Percentiles rank a stretch among this genome's conserved stretches.
Conservation (phyloP, 2,888 invertebrate species). For the Gari tellinella region DNA sequence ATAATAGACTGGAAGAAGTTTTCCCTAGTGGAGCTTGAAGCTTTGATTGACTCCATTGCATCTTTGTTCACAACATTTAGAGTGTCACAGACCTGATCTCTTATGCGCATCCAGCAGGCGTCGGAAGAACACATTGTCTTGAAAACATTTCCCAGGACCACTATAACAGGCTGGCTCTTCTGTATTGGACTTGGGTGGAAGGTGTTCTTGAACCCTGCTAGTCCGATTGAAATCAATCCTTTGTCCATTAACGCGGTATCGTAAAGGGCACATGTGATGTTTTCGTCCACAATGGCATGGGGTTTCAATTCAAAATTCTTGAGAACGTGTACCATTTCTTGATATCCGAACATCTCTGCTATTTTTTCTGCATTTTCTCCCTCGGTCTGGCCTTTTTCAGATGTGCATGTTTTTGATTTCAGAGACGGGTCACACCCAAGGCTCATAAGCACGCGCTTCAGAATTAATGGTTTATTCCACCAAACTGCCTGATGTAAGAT, state of each 20-base stretch:
- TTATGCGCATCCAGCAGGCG: conserved; percentile 42
- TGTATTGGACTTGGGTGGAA: conserved; percentile 52
- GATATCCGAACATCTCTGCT: conserved; percentile 47
- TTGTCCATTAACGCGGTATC: not conserved
- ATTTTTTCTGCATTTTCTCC: conserved; percentile 47
- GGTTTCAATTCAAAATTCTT: not conserved
- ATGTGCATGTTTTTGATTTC: conserved; percentile 50
- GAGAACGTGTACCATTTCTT: conserved; percentile 24
- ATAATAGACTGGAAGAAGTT: conserved; percentile 46
- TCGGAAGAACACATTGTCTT: conserved; percentile 29
- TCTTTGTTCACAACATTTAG: conserved; percentile 38
- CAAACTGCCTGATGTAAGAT: conserved; percentile 61
- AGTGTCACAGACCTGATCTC: conserved; percentile 54
- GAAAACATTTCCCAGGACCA: conserved; percentile 49
- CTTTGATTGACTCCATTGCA: conserved; percentile 19
- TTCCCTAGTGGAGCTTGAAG: conserved; percentile 32
- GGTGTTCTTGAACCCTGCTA: conserved; percentile 57
- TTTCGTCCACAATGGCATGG: no score
- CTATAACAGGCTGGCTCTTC: conserved; percentile 33
- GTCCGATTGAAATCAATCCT: conserved; percentile 43
- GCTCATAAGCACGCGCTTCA: conserved; percentile 38
- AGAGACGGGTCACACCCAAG: conserved; percentile 41
- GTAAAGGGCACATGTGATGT: no score
- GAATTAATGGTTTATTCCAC: conserved; percentile 37
- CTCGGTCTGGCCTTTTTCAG: conserved; percentile 40